Evolutionary conservation across 2,113 vertebrate genomes (phyloP).

Genomic region (Chlamydotis undulata): DNA sequence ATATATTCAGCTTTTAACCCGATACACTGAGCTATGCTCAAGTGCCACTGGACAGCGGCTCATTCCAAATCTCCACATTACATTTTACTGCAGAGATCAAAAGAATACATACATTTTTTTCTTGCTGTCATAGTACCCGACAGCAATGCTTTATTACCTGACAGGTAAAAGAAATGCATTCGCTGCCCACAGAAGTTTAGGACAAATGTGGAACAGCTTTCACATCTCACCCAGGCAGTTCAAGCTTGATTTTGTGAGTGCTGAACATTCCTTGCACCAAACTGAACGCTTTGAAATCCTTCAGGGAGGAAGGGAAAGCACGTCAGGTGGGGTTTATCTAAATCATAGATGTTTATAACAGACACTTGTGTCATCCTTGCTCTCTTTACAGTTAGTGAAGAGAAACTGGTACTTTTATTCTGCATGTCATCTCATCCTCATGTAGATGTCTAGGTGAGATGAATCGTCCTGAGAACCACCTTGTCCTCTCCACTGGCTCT

Average conservation of each 20-base stretch:
- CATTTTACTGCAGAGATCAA: background rate
- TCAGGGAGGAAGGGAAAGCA: background rate
- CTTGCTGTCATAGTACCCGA: background rate
- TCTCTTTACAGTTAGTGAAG: background rate
- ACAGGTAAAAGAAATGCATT: fast-evolving
- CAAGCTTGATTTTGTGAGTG: background rate
- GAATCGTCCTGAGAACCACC: background rate
- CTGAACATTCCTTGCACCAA: background rate
- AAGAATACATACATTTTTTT: background rate
- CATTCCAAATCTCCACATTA: background rate
- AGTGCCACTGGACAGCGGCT: background rate
- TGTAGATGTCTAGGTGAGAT: background rate
- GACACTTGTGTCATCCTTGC: background rate
- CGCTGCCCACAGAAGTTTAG: fast-evolving
- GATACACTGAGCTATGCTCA: background rate
- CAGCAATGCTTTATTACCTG: background rate
- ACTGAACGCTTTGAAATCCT: background rate
- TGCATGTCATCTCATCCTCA: background rate
- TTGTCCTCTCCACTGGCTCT: background rate
- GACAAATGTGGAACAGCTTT: background rate
- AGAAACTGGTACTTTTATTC: background rate
- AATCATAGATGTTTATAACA: background rate
- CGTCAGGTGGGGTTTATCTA: background rate
- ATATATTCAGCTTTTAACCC: background rate
- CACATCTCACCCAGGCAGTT: background rate